These are phyloP conservation scores for Siphonodentalium dalli DNA, from an alignment of 2,888 invertebrate species.

Conservation along the genomic window DNA sequence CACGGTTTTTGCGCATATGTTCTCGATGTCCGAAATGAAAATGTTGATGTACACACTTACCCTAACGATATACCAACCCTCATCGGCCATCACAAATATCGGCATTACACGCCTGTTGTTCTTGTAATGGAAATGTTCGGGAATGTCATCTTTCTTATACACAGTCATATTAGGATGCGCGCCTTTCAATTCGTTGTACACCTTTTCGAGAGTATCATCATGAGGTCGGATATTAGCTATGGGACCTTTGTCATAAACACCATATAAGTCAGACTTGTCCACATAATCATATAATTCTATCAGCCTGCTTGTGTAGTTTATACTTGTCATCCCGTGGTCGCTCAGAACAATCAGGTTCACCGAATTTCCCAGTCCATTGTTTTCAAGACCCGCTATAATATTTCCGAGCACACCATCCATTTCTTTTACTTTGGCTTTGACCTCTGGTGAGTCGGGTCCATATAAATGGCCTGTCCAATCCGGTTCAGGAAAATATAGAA, in stretches of 20 bases:
- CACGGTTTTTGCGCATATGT: no score
- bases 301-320: conserved; percentile 31
- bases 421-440: conserved; percentile 33
- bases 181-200: conserved; percentile 35
- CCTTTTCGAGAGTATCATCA: conserved; percentile 24
- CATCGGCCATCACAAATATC: conserved; percentile 72
- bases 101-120: conserved; percentile 72
- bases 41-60: conserved; percentile 35
- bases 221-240: conserved; percentile 33
- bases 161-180: conserved; percentile 60
- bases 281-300: conserved; percentile 17
- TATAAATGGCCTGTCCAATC: conserved; percentile 45
- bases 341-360: conserved; percentile 52
- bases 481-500: conserved; percentile 52
- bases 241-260: conserved; percentile 23
- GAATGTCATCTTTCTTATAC: conserved; percentile 72
- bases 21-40: no score
- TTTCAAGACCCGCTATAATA: conserved; percentile 30
- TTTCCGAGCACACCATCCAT: conserved; percentile 42
- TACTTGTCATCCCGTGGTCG: conserved; percentile 57
- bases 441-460: conserved; percentile 43
- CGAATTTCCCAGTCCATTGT: conserved; percentile 23
- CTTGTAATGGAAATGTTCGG: conserved; percentile 72
- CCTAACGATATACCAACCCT: conserved; percentile 68
- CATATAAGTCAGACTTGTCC: neutral